These are phyloP conservation scores for Isurus oxyrinchus DNA, from an alignment of 2,113 vertebrate genomes.

Conservation along the genomic window DNA sequence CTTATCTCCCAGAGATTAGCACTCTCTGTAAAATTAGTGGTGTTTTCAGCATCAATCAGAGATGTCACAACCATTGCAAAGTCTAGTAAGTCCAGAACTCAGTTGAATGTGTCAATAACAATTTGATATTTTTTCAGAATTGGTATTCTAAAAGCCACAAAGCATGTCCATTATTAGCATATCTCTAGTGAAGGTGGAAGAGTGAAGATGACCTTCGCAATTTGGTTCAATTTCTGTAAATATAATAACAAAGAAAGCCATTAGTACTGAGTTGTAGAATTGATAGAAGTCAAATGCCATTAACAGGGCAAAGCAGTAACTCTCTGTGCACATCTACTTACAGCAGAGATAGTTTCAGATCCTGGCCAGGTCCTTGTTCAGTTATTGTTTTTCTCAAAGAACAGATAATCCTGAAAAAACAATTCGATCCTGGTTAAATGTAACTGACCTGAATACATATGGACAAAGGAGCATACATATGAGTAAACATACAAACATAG, in stretches of 20 bases:
- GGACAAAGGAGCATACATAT: no score
- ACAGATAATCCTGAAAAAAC: conserved; percentile 16
- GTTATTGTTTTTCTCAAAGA: background rate
- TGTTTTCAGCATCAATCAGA: background rate
- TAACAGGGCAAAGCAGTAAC: background rate
- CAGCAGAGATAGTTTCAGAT: background rate
- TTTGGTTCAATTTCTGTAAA: background rate
- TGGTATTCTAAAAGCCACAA: background rate
- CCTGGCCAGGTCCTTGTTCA: background rate
- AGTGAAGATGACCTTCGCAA: background rate
- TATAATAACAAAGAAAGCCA: no score
- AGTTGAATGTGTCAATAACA: background rate
- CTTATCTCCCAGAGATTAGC: background rate
- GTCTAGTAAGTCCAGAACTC: background rate
- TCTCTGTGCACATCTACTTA: background rate
- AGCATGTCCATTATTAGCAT: background rate
- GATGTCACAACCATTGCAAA: background rate
- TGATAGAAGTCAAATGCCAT: background rate
- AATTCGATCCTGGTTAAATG: background rate
- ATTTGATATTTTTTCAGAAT: background rate
- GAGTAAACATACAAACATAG: no score
- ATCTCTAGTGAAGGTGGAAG: background rate
- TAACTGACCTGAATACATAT: background rate
- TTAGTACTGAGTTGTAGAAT: background rate
- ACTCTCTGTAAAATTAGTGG: background rate